Conservation (phyloP, 2,888 invertebrate genomes). For the Drosophila histrio region DNA sequence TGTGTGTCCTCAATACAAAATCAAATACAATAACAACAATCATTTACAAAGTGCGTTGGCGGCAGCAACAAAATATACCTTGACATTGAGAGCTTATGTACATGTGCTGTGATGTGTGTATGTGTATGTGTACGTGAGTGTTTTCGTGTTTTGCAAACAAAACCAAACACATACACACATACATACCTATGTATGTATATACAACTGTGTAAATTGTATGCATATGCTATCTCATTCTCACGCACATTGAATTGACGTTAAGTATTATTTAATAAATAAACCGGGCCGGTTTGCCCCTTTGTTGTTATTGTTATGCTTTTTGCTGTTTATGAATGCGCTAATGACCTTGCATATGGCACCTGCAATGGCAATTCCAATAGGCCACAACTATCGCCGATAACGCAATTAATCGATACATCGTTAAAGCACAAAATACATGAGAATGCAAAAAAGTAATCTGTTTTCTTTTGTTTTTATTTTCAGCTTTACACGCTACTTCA, state of each 20-base stretch:
- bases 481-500: slow-evolving; percentile 9
- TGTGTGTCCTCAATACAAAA: slow-evolving; percentile 34
- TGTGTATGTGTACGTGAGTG: slow-evolving; percentile 13
- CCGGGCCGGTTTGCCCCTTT: slow-evolving; percentile 29
- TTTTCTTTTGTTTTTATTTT: slow-evolving; percentile 15
- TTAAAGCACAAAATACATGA: slow-evolving; percentile 6
- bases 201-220: slow-evolving; percentile 21
- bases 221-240: slow-evolving; percentile 35
- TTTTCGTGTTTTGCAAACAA: slow-evolving; percentile 45
- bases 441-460: not conserved
- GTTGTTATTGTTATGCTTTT: slow-evolving; percentile 29
- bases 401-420: slow-evolving; percentile 24
- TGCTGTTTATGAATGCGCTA: slow-evolving; percentile 33
- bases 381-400: slow-evolving; percentile 28
- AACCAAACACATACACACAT: slow-evolving; percentile 5
- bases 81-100: slow-evolving; percentile 66
- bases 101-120: not conserved
- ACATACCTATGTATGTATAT: not conserved
- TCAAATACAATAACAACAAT: slow-evolving; percentile 24
- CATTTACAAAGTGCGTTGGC: slow-evolving; percentile 23
- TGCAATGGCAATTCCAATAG: slow-evolving; percentile 23
- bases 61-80: slow-evolving; percentile 55
- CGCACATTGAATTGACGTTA: slow-evolving; percentile 30
- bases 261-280: slow-evolving; percentile 58
- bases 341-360: slow-evolving; percentile 49